Base-by-base conservation (phyloP, 2,113 vertebrate species). In the Holacanthus passer region DNA sequence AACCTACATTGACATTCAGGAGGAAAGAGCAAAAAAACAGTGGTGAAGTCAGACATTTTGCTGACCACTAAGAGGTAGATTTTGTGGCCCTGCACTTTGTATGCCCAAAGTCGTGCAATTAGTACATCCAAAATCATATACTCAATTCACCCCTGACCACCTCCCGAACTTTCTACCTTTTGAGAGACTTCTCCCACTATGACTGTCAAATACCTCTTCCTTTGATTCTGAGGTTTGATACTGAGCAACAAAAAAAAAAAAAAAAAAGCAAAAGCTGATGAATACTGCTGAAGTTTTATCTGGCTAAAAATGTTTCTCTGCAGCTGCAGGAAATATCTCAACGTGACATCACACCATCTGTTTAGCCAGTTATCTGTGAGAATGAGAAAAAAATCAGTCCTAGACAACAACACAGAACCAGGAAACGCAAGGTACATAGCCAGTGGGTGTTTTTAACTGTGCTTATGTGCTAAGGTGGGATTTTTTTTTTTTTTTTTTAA, bases 261-360 rank as follows among this genome's bases (percentile, higher is more conserved):
- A 8, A 12, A n/a, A 2, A 32, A 35, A 13, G 50, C 24, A 68
- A 68, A 52, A 3, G 10, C 16, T 13, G 8, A 47, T 55, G n/a
- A 82, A 60, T 64, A 43, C 45, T 37, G 32, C 24, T 4, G n/a
- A 22, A 29, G 22, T 53, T 78, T 60, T 53, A 8, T 20, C 11
- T n/a, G 5, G 17, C 65, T 27, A 27, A 66, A 43, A 64, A 22
- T 59, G 27, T 20, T 60, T 45, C 29, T 60, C 53, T 17, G 32
- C 55, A 69, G 63, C 55, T 58, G 32, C 52, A 71, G 77, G 5
- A 41, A 75, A 35, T 47, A 45, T 47, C 71, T 71, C 50, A 45
- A 10, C 16, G 31, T 71, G 52, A 37, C 66, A 72, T 66, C 29
- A 20, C 16, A 7, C 22, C 83, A 77, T 73, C 67, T 77, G 62